These are phyloP conservation scores for Oligia fasciuncula DNA, from an alignment of 2,888 invertebrate species.

Conservation along the genomic window DNA sequence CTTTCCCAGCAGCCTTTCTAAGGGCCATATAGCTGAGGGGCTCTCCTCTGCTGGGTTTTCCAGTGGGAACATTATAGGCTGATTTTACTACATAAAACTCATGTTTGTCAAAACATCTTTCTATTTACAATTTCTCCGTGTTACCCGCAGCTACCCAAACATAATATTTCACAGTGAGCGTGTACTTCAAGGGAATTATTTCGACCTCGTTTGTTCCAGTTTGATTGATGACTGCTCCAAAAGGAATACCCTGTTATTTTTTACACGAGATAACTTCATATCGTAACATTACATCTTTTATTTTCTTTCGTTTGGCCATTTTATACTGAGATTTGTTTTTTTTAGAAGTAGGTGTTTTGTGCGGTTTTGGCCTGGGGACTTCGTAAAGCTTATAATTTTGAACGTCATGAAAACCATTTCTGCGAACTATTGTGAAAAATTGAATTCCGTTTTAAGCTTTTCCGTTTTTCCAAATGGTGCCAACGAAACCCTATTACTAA, in stretches of 20 bases:
- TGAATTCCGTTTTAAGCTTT: neutral
- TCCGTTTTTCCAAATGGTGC: too few relatives aligned
- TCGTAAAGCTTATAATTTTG: neutral
- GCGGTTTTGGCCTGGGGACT: neutral
- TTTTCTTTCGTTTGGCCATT: constrained; percentile 47
- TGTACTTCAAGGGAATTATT: constrained; percentile 67
- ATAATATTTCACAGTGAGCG: constrained; percentile 64
- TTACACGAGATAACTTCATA: constrained; percentile 65
- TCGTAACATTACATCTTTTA: constrained; percentile 61
- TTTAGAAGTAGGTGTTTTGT: constrained; percentile 7
- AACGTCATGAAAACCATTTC: neutral
- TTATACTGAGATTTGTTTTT: constrained; percentile 51
- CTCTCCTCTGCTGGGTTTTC: too few relatives aligned
- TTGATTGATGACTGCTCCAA: constrained; percentile 70
- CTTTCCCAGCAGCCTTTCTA: too few relatives aligned
- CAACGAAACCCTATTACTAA: too few relatives aligned
- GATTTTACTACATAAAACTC: neutral
- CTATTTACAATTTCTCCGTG: constrained; percentile 52
- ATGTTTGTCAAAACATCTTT: constrained; percentile 46
- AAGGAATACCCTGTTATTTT: constrained; percentile 61
- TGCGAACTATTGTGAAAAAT: neutral
- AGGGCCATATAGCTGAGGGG: too few relatives aligned
- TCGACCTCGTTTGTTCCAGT: constrained; percentile 68
- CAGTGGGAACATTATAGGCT: too few relatives aligned
- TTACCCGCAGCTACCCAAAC: constrained; percentile 58